Evolutionary conservation across 2,888 invertebrate genomes (phyloP).

Genomic region (Lydus trimaculatus): DNA sequence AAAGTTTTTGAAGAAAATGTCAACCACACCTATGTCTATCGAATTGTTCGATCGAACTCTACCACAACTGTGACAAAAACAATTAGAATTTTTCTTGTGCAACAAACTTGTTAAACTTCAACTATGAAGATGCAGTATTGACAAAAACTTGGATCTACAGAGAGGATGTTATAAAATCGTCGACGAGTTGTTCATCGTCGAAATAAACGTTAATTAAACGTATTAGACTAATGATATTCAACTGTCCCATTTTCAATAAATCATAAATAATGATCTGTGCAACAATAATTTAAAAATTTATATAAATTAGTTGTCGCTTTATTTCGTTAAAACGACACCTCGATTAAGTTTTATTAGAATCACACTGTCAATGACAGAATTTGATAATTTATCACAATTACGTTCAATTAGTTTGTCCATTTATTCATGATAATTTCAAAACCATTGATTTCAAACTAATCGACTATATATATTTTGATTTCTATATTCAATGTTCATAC

Average conservation of each 20-base stretch:
- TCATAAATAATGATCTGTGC: neutral
- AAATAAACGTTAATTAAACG: no score
- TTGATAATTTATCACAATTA: constrained; percentile 1
- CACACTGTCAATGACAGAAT: neutral
- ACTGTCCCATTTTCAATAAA: neutral
- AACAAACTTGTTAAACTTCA: no score
- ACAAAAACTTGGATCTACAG: no score
- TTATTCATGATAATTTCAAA: neutral
- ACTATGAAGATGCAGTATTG: no score
- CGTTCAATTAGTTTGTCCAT: neutral
- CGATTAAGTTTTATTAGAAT: neutral
- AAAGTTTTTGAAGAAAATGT: neutral
- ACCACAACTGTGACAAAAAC: no score
- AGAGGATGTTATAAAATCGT: neutral
- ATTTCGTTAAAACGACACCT: neutral
- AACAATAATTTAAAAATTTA: neutral
- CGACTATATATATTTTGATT: neutral
- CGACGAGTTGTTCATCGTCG: neutral
- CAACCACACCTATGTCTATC: neutral
- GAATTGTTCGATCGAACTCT: no score
- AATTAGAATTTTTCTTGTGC: no score
- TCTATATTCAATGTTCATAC: neutral
- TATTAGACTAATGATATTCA: no score
- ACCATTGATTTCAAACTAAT: neutral
- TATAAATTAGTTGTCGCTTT: neutral